phyloP scores from a whole-genome alignment of 2,113 vertebrate genomes.

The Brachypteracias leptosomus region DNA sequence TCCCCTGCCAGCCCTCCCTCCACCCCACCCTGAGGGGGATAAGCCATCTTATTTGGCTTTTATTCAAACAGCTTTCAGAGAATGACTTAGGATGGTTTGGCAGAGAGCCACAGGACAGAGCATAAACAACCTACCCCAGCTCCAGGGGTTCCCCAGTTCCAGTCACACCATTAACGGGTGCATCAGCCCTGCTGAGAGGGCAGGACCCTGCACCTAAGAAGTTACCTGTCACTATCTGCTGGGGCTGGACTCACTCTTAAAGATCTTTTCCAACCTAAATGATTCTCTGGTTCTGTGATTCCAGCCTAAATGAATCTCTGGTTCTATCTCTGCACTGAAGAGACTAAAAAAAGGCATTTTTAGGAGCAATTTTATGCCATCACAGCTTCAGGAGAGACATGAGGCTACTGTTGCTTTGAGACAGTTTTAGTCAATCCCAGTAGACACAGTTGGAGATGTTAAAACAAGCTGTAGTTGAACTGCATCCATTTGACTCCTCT shows the following conservation, averaged over 20 bases:
- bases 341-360: not conserved
- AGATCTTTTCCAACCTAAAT: too few species aligned
- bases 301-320: too few species aligned
- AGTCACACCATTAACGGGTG: not conserved
- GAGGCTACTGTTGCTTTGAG: not conserved
- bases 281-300: too few species aligned
- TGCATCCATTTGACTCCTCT: not conserved
- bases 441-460: not conserved
- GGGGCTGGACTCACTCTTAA: too few species aligned
- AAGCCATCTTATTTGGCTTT: not conserved
- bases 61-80: not conserved
- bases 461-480: not conserved
- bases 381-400: fast-evolving
- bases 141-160: not conserved
- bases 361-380: not conserved
- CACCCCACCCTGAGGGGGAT: not conserved
- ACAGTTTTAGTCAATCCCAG: fast-evolving
- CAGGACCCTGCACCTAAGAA: fast-evolving
- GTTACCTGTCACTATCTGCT: too few species aligned
- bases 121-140: not conserved
- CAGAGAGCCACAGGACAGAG: not conserved
- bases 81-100: not conserved
- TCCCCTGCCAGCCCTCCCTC: not conserved
- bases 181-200: not conserved
- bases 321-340: not conserved